Evolutionary conservation across 2,797 vertebrate species (phyloP), one percentile per base, ranked within the genome.

Genomic region (Notamacropus eugenii): DNA sequence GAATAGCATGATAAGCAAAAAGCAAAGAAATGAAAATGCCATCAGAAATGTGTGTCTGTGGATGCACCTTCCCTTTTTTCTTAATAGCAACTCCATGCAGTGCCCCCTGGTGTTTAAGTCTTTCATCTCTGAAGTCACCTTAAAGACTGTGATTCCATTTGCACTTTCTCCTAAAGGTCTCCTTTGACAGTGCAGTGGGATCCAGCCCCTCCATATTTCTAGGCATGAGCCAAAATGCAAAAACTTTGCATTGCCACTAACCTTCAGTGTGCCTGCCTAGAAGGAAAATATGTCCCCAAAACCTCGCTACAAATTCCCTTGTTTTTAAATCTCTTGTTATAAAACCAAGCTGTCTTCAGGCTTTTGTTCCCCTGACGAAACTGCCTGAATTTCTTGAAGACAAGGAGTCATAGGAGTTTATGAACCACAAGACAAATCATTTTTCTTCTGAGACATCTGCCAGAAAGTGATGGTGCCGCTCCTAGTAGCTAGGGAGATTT

Each of bases 351-450:
- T 91, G 93, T 55, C 1, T 16, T 92, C 50, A 12, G n/a, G 54
- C n/a, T 40, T 94, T 90, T 93, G 31, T 56, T 91, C 52, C n/a
- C 31, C 46, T 57, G 55, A 92, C n/a, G 31, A 92, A 93, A 90
- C 24, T 4, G 55, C 90, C 55, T 67, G 12, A 54, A 12, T 91
- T 96, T 92, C 67, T 52, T n/a, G 58, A 95, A 90, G 94, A 90
- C n/a, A 34, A 93, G 56, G 13, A 8, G 67, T 94, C 92, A 14
- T 46, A 4, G 16, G 90, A 16, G 24, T 0, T 52, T 94, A 16
- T 52, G 31, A 3, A 55, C 10, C 92, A 14, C 50, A 52, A 93
- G 34, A 29, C 9, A 6, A 4, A 31, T 13, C 5, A 22, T 34
- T 27, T 52, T 19, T 92, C 59, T 90, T 29, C 62, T 34, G 46